phyloP scores from a whole-genome alignment of 2,113 vertebrate species.

The Phoenicopterus ruber region DNA sequence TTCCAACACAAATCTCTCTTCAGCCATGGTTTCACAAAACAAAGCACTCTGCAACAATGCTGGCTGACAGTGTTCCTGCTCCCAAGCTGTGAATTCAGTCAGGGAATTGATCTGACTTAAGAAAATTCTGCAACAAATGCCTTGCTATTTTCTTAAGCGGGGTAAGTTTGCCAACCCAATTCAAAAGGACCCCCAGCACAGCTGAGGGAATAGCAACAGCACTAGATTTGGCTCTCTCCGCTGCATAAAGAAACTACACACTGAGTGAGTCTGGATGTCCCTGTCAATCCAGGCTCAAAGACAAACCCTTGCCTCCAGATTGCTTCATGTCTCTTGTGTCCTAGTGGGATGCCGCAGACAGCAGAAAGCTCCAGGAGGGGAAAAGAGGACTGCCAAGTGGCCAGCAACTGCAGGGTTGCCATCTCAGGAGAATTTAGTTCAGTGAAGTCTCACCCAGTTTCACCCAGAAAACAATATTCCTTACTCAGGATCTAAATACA shows the following conservation, averaged over 20 bases:
- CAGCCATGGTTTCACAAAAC: constrained; percentile 5
- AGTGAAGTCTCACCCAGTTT: neutral
- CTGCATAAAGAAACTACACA: neutral
- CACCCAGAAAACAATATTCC: neutral
- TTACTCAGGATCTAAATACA: neutral
- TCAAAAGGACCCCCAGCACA: neutral
- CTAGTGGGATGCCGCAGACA: neutral
- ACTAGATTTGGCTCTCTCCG: neutral
- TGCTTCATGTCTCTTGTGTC: neutral
- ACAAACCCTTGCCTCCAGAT: neutral
- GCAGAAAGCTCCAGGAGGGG: neutral
- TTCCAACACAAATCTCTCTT: constrained; percentile 39
- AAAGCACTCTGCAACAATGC: constrained; percentile 34
- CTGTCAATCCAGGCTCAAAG: neutral
- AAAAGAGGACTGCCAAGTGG: neutral
- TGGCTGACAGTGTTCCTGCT: constrained; percentile 20
- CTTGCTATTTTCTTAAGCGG: neutral
- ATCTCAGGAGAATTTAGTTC: neutral
- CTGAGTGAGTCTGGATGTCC: neutral
- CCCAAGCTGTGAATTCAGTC: constrained; percentile 20
- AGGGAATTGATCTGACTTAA: constrained; percentile 19
- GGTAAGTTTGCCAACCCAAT: neutral
- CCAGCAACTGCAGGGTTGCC: neutral
- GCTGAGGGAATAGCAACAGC: neutral
- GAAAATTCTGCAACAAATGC: neutral